Percentiles rank a stretch among this genome's conserved stretches.
These are phyloP conservation scores for Sciurus carolinensis DNA, from an alignment of 2,797 vertebrate genomes.

Conservation along the genomic window DNA sequence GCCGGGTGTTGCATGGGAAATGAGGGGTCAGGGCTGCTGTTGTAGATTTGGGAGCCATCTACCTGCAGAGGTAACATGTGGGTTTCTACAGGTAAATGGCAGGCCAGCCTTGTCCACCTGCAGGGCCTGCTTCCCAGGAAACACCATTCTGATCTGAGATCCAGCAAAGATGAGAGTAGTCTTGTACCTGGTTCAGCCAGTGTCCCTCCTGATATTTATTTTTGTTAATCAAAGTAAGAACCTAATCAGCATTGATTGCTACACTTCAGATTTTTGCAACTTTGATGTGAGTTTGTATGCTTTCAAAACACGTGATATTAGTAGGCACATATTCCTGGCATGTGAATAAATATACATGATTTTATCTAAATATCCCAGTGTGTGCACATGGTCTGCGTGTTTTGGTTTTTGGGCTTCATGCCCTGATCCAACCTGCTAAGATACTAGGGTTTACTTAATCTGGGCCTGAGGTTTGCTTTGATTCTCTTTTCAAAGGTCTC, in stretches of 20 bases:
- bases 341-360: background rate
- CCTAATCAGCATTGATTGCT: background rate
- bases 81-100: background rate
- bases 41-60: background rate
- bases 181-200: background rate
- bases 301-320: background rate
- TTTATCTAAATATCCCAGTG: background rate
- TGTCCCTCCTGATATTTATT: background rate
- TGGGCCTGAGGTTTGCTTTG: background rate
- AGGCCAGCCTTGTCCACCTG: background rate
- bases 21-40: background rate
- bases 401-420: background rate
- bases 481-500: background rate
- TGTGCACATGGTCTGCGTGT: background rate
- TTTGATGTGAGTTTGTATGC: background rate
- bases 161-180: background rate
- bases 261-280: background rate
- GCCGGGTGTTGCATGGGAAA: accelerated
- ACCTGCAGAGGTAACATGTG: no score
- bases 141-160: background rate
- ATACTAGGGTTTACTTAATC: background rate
- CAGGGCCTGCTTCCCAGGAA: background rate
- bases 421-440: background rate
- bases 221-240: constrained; percentile 17
- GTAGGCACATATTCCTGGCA: background rate